Evolutionary conservation across 2,888 invertebrate species (phyloP).

Genomic region (Cephonodes hylas): DNA sequence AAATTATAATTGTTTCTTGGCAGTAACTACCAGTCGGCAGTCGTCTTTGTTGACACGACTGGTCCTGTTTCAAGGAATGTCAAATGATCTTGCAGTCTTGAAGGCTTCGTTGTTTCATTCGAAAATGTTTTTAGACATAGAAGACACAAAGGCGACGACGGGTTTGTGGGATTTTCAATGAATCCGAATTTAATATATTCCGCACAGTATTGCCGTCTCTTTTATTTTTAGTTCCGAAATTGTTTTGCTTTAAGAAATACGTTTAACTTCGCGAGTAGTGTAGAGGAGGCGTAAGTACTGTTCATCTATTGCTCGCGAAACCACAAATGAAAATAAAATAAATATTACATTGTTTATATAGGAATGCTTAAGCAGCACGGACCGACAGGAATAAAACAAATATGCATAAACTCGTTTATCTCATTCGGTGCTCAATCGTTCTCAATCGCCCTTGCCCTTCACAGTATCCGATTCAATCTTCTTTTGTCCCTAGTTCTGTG

Average conservation of each 20-base stretch:
- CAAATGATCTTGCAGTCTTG: slow-evolving; percentile 24
- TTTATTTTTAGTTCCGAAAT: slow-evolving; percentile 29
- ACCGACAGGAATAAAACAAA: slow-evolving; percentile 24
- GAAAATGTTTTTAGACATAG: slow-evolving; percentile 28
- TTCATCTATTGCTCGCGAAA: slow-evolving; percentile 24
- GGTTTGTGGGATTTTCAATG: slow-evolving; percentile 3
- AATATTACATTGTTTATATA: not conserved
- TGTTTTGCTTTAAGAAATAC: slow-evolving; percentile 25
- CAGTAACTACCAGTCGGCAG: too few species aligned
- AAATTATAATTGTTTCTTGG: too few species aligned
- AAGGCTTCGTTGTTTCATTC: slow-evolving; percentile 28
- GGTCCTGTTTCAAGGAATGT: too few species aligned
- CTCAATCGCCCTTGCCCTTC: too few species aligned
- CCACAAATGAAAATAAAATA: slow-evolving; percentile 23
- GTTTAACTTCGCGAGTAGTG: not conserved
- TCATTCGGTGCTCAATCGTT: slow-evolving; percentile 23
- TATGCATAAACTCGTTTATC: slow-evolving; percentile 23
- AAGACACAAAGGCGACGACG: slow-evolving; percentile 18
- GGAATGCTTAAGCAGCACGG: slow-evolving; percentile 12
- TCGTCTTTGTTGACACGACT: too few species aligned
- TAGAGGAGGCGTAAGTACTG: slow-evolving; percentile 15
- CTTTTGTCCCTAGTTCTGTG: too few species aligned
- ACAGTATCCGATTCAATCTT: too few species aligned
- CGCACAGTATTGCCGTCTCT: not conserved
- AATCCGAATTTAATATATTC: slow-evolving; percentile 18